These are phyloP conservation scores for Pandion haliaetus DNA, from an alignment of 2,113 vertebrate genomes.

Conservation along the genomic window DNA sequence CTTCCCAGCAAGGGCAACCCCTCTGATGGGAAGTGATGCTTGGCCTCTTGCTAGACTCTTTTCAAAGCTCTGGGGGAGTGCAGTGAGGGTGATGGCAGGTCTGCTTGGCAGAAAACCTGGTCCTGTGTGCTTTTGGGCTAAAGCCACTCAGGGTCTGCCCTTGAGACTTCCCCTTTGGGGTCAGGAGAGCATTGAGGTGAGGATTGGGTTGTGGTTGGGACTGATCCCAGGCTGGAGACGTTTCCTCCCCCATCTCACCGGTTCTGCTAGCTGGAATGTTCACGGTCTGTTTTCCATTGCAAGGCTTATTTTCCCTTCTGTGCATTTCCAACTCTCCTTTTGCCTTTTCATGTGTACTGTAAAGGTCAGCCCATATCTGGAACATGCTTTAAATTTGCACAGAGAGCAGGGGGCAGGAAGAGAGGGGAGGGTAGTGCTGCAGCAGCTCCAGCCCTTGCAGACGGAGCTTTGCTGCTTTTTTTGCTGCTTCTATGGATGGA, in stretches of 20 bases:
- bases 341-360: neutral
- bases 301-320: neutral
- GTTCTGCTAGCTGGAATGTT: neutral
- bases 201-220: neutral
- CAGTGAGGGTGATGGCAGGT: neutral
- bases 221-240: neutral
- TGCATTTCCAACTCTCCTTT: neutral
- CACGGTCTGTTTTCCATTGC: neutral
- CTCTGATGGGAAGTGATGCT: neutral
- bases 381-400: slow-evolving; percentile 15
- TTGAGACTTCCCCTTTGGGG: neutral
- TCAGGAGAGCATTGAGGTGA: fast-evolving
- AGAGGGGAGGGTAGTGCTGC: neutral
- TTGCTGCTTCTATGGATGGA: neutral
- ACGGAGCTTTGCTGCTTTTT: neutral
- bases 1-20: neutral
- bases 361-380: slow-evolving; percentile 43
- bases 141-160: neutral
- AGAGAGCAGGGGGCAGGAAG: slow-evolving; percentile 1
- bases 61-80: neutral
- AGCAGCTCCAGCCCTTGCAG: neutral
- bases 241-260: neutral
- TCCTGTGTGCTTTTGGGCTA: neutral
- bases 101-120: neutral
- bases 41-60: neutral